Evolutionary conservation across 2,113 vertebrate genomes (phyloP), one percentile per base, ranked within the genome.

Genomic region (Ptilorrhoa leucosticta): DNA sequence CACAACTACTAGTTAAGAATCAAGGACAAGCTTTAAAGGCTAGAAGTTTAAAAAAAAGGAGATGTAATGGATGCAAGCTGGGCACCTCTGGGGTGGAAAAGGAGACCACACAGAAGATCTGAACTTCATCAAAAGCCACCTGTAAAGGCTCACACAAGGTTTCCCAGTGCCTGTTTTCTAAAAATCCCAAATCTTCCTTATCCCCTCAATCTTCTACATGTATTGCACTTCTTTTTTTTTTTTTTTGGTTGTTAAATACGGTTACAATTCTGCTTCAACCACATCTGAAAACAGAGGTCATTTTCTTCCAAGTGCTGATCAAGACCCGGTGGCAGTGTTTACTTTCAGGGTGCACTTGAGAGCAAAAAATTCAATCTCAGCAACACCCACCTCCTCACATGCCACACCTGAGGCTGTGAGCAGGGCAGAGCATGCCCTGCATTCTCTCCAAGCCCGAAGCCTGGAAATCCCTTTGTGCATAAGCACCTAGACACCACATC

Each of bases 371-470:
- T 84, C 94, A 78, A 57, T 13, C 63, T 60, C 44, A 30, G 87
- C 69, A 89, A 69, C 78, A 64, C 35, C 85, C 79, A 76, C 44
- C 65, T 42, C 54, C 69, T 37, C 20, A 28, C 17, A 11, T 2
- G 31, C 60, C 84, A 31, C 57, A 83, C 51, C 90, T 75, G 70
- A 54, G 87, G 87, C 90, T 72, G 77, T 2, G 60, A 85, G 85
- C 90, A 95, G 87, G 87, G 78, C 82, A 97, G 22, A 83, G 90
- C 76, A 87, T 14, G 93, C n/a, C 48, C 84, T 21, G 81, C 45
- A 51, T 88, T 78, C 75, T 48, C 88, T 73, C 58, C 77, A 83
- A 19, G 44, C 28, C 31, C 9, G 1, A 37, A 65, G 50, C 68
- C 88, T 93, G 64, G 39, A 93, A 92, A 93, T 58, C 39, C 33